A percentile compares a stretch with the other conserved stretches of the same genome.
phyloP scores from a whole-genome alignment of 2,113 vertebrate genomes.

The Anoura caudifer region DNA sequence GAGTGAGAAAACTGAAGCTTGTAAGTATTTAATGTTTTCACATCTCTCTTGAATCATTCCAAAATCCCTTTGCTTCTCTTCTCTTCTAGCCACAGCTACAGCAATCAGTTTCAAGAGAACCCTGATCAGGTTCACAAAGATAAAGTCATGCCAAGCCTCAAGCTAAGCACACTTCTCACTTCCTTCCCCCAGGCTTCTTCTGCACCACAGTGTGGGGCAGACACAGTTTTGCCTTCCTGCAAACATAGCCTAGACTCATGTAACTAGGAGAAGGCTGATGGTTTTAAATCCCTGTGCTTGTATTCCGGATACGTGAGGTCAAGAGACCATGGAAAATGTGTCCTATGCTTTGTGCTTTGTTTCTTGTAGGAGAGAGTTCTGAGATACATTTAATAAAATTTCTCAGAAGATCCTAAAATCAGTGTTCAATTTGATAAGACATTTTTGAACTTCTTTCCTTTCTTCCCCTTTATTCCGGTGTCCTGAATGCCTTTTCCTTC shows the following conservation, averaged over 20 bases:
- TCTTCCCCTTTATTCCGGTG: neutral
- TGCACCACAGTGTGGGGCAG: neutral
- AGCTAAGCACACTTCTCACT: neutral
- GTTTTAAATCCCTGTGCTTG: neutral
- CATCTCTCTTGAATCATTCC: neutral
- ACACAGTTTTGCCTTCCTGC: neutral
- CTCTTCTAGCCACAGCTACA: neutral
- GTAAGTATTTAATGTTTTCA: neutral
- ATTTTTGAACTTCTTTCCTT: neutral
- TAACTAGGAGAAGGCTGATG: neutral
- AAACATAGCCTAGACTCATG: neutral
- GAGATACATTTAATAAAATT: neutral
- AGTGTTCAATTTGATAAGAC: neutral
- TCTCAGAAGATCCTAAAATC: neutral
- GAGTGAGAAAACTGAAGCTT: neutral
- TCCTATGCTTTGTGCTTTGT: fast-evolving
- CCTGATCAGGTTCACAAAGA: neutral
- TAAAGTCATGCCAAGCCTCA: fast-evolving
- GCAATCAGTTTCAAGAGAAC: neutral
- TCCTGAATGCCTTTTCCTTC: neutral
- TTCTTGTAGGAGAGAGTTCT: neutral
- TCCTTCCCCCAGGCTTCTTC: neutral
- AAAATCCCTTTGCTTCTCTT: neutral
- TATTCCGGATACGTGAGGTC: neutral
- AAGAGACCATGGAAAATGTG: neutral